Evolutionary conservation across 2,797 vertebrate species (phyloP).

Genomic region (Balearica regulorum): DNA sequence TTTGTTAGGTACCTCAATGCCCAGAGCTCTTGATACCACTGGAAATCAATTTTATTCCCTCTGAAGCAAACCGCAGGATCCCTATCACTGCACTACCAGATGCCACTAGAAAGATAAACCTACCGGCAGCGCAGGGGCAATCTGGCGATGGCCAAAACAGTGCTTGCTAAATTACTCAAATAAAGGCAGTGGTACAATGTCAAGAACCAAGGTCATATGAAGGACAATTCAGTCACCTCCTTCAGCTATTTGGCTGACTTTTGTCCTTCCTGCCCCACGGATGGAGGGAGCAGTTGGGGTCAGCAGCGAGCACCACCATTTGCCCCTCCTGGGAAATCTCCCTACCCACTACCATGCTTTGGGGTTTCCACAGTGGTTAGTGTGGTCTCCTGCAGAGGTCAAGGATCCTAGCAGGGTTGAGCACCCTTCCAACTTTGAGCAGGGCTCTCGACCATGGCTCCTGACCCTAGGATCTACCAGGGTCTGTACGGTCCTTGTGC

Average conservation of each 20-base stretch:
- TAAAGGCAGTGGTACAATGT: background rate
- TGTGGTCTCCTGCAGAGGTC: background rate
- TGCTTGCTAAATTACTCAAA: background rate
- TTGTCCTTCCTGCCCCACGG: background rate
- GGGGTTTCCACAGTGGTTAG: background rate
- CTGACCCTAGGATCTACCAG: background rate
- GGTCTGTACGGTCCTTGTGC: background rate
- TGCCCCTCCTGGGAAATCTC: background rate
- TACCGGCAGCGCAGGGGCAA: background rate
- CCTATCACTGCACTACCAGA: background rate
- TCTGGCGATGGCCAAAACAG: background rate
- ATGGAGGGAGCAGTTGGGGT: background rate
- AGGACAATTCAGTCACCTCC: background rate
- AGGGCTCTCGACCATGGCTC: background rate
- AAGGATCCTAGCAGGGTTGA: background rate
- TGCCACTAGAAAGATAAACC: background rate
- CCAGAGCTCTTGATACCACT: accelerated
- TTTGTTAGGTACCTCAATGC: background rate
- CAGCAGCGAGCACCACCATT: background rate
- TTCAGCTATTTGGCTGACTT: background rate
- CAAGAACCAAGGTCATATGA: background rate
- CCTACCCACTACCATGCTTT: background rate
- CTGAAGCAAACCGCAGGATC: background rate
- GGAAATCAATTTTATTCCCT: background rate
- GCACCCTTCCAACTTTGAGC: background rate